Conservation (phyloP, 2,797 vertebrate genomes). For the Tachyglossus aculeatus region DNA sequence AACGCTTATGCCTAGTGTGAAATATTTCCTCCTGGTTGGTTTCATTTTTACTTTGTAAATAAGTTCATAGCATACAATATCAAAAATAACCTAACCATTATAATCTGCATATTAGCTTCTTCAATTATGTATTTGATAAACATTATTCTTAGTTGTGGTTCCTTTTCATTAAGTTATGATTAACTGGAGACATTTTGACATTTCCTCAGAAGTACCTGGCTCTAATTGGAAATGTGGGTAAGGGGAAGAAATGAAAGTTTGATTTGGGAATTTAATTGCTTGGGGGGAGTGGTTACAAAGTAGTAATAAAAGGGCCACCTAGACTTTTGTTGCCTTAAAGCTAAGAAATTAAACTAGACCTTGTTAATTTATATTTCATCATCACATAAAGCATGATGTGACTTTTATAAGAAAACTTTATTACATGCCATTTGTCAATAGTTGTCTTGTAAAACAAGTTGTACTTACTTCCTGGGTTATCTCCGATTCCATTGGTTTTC, state of each 20-base stretch:
- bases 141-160: conserved; percentile 19
- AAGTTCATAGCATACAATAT: conserved; percentile 33
- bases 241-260: conserved; percentile 14
- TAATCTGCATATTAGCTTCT: conserved; percentile 39
- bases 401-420: not conserved
- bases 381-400: not conserved
- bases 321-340: conserved; percentile 15
- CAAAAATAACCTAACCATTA: conserved; percentile 16
- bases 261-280: conserved; percentile 1
- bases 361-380: conserved; percentile 10
- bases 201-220: conserved; percentile 26
- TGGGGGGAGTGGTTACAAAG: not conserved
- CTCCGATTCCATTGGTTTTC: conserved; percentile 89
- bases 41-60: conserved; percentile 55
- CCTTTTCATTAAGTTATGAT: conserved; percentile 21
- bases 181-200: conserved; percentile 30
- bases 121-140: conserved; percentile 44
- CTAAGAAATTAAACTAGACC: conserved; percentile 16
- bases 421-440: not conserved
- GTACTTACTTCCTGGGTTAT: conserved; percentile 86
- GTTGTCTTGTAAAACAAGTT: not conserved
- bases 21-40: conserved; percentile 41
- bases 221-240: not conserved
- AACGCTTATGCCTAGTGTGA: conserved; percentile 51
- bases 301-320: not conserved